Conservation (phyloP, 1,140 invertebrate species). For the Limonius californicus region DNA sequence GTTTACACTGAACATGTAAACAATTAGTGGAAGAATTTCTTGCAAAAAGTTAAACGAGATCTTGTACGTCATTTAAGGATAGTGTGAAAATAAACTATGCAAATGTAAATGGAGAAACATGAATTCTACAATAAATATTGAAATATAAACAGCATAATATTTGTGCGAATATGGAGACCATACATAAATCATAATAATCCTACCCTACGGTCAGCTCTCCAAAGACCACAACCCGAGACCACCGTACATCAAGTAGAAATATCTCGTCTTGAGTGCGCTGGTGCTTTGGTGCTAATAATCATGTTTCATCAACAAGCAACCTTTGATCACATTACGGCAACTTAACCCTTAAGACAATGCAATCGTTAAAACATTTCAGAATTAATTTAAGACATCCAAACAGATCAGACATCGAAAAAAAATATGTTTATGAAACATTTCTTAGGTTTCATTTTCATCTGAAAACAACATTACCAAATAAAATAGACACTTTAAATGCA, state of each 20-base stretch:
- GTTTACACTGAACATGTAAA: no score
- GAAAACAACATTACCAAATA: background rate
- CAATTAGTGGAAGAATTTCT: no score
- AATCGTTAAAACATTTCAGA: no score
- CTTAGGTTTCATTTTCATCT: no score
- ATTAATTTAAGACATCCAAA: no score
- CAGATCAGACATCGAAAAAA: no score
- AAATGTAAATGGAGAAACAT: background rate
- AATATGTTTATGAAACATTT: no score
- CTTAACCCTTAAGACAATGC: no score
- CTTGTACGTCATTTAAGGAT: no score
- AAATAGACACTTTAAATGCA: constrained; percentile 41
- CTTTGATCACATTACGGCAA: no score
- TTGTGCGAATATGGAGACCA: constrained; percentile 8
- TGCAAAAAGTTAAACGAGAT: no score
- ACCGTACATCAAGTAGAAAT: constrained; percentile 10
- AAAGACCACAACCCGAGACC: constrained; percentile 2
- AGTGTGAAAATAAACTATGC: no score
- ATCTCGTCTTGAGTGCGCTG: constrained; percentile 9
- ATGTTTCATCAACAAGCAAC: constrained; percentile 2
- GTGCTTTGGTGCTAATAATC: constrained; percentile 3
- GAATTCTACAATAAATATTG: constrained; percentile 10
- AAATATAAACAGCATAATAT: constrained; percentile 11
- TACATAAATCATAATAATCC: constrained; percentile 15
- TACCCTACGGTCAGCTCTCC: constrained; percentile 12